These are phyloP conservation scores for Cephus spinipes DNA, from an alignment of 2,888 invertebrate genomes.

Conservation along the genomic window DNA sequence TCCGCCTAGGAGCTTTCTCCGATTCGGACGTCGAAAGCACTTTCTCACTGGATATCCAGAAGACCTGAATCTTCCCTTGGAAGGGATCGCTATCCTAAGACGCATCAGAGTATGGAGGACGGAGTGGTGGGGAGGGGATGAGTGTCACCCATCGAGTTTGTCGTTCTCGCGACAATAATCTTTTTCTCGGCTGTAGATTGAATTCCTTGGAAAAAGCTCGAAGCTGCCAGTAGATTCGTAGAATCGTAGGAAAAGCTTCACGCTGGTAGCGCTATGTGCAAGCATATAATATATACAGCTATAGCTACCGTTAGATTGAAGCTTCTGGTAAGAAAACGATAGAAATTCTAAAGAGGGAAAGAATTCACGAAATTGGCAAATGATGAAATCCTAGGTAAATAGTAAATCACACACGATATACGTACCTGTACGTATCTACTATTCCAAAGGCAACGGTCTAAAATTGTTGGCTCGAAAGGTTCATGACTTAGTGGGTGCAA, in stretches of 20 bases:
- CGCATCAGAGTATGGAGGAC: neutral
- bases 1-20: neutral
- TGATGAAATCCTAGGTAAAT: neutral
- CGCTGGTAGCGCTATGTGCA: neutral
- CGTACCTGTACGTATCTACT: neutral
- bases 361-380: neutral
- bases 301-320: neutral
- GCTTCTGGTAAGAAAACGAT: neutral
- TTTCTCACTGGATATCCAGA: neutral
- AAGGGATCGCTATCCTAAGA: neutral
- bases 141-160: neutral
- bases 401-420: neutral
- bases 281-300: neutral
- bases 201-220: slow-evolving; percentile 35
- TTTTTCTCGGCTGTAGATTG: slow-evolving; percentile 36
- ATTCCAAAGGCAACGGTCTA: neutral
- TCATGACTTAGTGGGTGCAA: neutral
- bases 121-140: too few relatives aligned
- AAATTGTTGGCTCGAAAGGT: neutral
- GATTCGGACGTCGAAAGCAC: neutral
- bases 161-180: neutral
- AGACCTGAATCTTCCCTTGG: neutral
- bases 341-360: neutral
- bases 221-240: neutral
- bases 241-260: neutral